Conservation (phyloP, 2,888 invertebrate genomes). For the Adelognathus sp. region DNA sequence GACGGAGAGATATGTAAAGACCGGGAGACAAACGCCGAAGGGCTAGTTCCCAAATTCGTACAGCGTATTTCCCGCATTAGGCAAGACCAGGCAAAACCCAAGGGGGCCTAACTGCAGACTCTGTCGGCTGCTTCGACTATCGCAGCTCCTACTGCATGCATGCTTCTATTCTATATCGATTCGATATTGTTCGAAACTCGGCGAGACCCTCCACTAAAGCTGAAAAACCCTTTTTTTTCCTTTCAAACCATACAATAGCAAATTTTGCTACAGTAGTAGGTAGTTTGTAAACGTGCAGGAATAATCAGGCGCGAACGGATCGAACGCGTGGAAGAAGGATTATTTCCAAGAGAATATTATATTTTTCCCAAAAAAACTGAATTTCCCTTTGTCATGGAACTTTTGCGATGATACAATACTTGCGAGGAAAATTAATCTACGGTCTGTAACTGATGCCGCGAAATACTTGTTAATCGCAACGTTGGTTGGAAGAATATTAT, state of each 20-base stretch:
- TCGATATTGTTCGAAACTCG: conserved; percentile 5
- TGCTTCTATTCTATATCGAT: conserved; percentile 19
- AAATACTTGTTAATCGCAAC: background rate
- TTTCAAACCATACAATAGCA: background rate
- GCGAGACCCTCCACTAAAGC: background rate
- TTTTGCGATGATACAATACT: background rate
- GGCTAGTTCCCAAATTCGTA: background rate
- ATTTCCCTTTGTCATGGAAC: background rate
- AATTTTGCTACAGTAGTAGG: background rate
- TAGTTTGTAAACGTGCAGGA: background rate
- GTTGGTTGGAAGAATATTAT: background rate
- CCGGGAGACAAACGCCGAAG: background rate
- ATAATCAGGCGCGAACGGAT: background rate
- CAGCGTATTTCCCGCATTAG: conserved; percentile 5
- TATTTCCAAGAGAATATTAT: too few species aligned
- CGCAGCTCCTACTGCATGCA: background rate
- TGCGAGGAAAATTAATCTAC: background rate
- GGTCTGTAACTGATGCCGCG: background rate
- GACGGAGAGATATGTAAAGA: background rate
- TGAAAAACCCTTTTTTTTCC: conserved; percentile 21
- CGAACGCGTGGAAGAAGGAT: background rate
- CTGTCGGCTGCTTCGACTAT: background rate
- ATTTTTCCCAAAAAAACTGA: background rate
- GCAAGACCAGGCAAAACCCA: background rate
- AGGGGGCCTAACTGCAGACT: background rate